These are phyloP conservation scores for Aphaenogaster rudis DNA, from an alignment of 1,140 invertebrate species.

Conservation along the genomic window DNA sequence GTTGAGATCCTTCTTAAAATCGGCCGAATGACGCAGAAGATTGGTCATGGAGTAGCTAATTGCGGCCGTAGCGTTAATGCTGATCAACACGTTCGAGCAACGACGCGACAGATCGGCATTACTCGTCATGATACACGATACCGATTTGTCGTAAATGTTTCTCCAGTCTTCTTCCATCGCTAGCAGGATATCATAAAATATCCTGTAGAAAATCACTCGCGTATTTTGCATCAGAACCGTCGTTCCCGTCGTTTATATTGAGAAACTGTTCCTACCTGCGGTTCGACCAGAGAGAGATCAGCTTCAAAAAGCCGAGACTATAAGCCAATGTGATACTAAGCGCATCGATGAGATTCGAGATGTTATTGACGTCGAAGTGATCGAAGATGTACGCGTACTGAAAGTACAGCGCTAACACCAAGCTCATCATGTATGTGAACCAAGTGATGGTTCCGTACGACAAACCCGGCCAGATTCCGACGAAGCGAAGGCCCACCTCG, in stretches of 20 bases:
- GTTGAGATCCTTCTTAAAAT: neutral
- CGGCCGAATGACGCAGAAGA: neutral
- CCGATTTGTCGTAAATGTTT: neutral
- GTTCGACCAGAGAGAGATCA: conserved; percentile 65
- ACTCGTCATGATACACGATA: conserved; percentile 19
- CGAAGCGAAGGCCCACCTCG: conserved; percentile 45
- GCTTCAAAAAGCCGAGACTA: conserved; percentile 56
- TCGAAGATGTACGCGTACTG: conserved; percentile 63
- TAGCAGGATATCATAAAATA: conserved; percentile 54
- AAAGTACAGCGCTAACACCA: conserved; percentile 22
- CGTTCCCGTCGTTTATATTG: neutral
- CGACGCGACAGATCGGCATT: conserved; percentile 46
- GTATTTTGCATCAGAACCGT: neutral
- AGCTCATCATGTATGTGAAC: conserved; percentile 5
- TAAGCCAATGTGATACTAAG: conserved; percentile 54
- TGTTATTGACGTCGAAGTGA: conserved; percentile 8
- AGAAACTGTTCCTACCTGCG: conserved; percentile 42
- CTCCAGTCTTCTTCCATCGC: conserved; percentile 57
- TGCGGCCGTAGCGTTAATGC: conserved; percentile 26
- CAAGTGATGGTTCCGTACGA: conserved; percentile 22
- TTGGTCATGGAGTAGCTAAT: conserved; percentile 7
- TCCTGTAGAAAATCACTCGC: conserved; percentile 34
- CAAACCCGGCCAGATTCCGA: conserved; percentile 59
- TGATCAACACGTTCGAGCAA: conserved; percentile 60
- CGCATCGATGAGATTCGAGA: conserved; percentile 58